Percentiles rank a stretch among this genome's conserved stretches.
Evolutionary conservation across 2,113 vertebrate species (phyloP).

Genomic region (Grantiella picta): DNA sequence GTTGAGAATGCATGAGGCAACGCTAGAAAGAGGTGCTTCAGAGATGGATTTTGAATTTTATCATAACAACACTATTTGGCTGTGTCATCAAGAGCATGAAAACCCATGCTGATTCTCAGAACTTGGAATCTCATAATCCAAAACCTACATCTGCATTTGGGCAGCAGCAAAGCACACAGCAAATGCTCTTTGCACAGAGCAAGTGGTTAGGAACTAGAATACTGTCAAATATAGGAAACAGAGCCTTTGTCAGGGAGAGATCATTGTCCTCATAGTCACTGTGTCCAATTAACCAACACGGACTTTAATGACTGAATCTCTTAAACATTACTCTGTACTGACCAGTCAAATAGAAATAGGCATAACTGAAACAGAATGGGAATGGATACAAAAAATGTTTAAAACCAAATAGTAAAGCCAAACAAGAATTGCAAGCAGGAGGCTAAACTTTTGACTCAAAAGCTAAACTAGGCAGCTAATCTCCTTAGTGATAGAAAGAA

Average conservation of each 20-base stretch:
- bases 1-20: slow-evolving; percentile 63
- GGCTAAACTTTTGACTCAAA: background rate
- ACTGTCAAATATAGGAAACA: background rate
- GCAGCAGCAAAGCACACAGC: background rate
- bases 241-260: background rate
- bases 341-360: background rate
- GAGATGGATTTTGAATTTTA: slow-evolving; percentile 54
- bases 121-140: background rate
- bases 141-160: slow-evolving; percentile 20
- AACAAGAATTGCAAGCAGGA: background rate
- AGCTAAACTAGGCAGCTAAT: background rate
- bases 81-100: slow-evolving; percentile 32
- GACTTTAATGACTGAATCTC: background rate
- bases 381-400: background rate
- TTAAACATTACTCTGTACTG: background rate
- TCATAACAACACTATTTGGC: slow-evolving; percentile 57
- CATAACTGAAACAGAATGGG: background rate
- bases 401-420: background rate
- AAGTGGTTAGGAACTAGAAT: background rate
- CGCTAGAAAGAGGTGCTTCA: slow-evolving; percentile 49
- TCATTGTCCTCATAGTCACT: background rate
- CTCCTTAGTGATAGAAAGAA: background rate
- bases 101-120: background rate
- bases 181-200: background rate
- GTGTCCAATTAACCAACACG: background rate